Evolutionary conservation across 1,140 invertebrate genomes (phyloP), one percentile per base, ranked within the genome.

Genomic region (Orchestia grillus): DNA sequence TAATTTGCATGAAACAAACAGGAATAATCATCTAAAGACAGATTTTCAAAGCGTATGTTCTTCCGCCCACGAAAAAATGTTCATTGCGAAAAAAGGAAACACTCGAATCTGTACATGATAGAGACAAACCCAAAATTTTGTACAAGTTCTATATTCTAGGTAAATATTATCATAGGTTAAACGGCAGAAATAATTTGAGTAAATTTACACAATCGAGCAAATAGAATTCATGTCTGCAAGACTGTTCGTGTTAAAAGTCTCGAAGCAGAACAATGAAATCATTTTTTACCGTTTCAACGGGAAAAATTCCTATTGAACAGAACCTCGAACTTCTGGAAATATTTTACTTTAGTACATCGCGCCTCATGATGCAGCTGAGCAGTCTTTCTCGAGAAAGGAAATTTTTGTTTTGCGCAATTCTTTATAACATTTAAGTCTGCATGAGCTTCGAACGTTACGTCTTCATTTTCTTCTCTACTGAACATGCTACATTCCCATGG

Each of bases 401-500:
- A 77, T 28, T 36, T 77, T 77, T 77, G 36, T 77, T 77, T 77
- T 77, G 28, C 3, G 11, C 28, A 77, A 15, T 28, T 15, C 11
- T 77, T 36, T 77, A n/a, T 77, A 23, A 28, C 3, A 28, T 8
- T 19, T 19, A 36, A 36, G 36, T 53, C 28, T 77, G 47, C 47
- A 53, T 53, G 47, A 53, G 47, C 36, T 77, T 77, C 62, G 62
- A 77, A 77, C 62, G 62, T 77, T 77, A 77, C 62, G 11, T 77
- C 62, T 77, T 36, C 62, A 77, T 77, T 77, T 77, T 77, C 15
- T 77, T 77, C 62, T 77, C 62, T 1, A 77, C 62, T 77, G 62
- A 77, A 77, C 62, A 77, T 77, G 88, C 88, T 41, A 41, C 88
- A 42, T 90, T 90, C 88, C 88, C 88, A 90, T 90, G 88, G 41